Evolutionary conservation across 2,888 invertebrate species (phyloP), one percentile per base, ranked within the genome.

Genomic region (Apocheima hispidaria): DNA sequence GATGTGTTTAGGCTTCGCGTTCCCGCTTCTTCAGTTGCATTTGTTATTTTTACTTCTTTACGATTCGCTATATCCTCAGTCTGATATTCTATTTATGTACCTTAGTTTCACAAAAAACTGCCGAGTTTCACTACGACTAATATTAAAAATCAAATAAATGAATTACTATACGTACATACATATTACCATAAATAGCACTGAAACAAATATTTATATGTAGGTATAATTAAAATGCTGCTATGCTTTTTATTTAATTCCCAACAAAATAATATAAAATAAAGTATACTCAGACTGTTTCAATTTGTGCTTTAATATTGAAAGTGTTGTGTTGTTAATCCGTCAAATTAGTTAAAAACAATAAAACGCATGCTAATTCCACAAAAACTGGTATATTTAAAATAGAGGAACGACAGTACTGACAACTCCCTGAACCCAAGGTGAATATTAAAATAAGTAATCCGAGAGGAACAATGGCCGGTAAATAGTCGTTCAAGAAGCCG

Each of bases 111-210:
- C 38, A 21, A 26, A 43, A 20, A 38, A 35, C 33, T 30, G 6
- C 20, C n/a, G 33, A 5, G 44, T 51, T 28, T 21, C 26, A 14
- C n/a, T 21, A 23, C 14, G 44, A 43, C 35, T 36, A 14, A 35
- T 21, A 49, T 35, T n/a, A 14, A 49, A 51, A 46, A 43, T 14
- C 16, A 33, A 28, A 20, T 20, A 46, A 30, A 30, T 51, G 21
- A 51, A 40, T 46, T 21, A 59, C 21, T 38, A 40, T 48, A 59
- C 38, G 40, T 52, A 52, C 38, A 52, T 52, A 52, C 18, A 30
- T 20, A 58, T 30, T 26, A 52, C 38, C 33, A 46, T 33, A 52
- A 40, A 52, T 40, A 40, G 51, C 44, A 58, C 58, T 58, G 57
- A 44, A 52, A 41, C 51, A 56, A 46, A 9, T 35, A 46, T 46